Percentiles rank a stretch among this genome's conserved stretches.
phyloP scores from a whole-genome alignment of 2,113 vertebrate genomes.

The Gnathonemus echidnorhynchus region DNA sequence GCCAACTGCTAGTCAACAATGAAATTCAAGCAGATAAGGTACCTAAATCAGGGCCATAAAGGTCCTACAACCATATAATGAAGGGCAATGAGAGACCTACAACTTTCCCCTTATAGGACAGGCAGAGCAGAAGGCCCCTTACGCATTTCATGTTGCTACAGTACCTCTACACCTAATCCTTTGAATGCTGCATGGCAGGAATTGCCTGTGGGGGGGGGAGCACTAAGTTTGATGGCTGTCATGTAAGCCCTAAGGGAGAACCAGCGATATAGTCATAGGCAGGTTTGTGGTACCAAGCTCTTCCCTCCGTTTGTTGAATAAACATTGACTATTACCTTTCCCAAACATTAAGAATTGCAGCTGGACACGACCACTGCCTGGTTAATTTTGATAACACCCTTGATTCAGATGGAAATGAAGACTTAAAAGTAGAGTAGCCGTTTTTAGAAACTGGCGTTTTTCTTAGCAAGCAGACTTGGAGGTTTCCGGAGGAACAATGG shows the following conservation, averaged over 20 bases:
- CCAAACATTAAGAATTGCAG: not conserved
- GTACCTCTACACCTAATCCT: not conserved
- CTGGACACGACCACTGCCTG: not conserved
- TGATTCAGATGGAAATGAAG: not conserved
- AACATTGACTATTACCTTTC: not conserved
- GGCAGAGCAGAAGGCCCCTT: not conserved
- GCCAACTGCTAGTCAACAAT: not conserved
- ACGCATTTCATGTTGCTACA: not conserved
- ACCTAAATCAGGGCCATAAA: not conserved
- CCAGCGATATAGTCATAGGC: not conserved
- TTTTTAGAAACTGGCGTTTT: not conserved
- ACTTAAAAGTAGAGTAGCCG: not conserved
- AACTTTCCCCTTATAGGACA: not conserved
- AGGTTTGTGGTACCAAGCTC: not conserved
- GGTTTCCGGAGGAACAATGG: not conserved
- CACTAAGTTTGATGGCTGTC: not conserved
- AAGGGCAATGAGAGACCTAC: not conserved
- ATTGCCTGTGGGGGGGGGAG: not conserved
- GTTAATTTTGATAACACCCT: not conserved
- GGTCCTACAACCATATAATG: not conserved
- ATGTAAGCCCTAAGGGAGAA: not conserved
- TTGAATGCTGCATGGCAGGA: not conserved
- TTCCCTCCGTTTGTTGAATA: not conserved
- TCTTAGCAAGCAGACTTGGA: not conserved
- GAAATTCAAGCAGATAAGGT: not conserved